These are phyloP conservation scores for Coleophora flavipennella DNA, from an alignment of 2,888 invertebrate species.

Conservation along the genomic window DNA sequence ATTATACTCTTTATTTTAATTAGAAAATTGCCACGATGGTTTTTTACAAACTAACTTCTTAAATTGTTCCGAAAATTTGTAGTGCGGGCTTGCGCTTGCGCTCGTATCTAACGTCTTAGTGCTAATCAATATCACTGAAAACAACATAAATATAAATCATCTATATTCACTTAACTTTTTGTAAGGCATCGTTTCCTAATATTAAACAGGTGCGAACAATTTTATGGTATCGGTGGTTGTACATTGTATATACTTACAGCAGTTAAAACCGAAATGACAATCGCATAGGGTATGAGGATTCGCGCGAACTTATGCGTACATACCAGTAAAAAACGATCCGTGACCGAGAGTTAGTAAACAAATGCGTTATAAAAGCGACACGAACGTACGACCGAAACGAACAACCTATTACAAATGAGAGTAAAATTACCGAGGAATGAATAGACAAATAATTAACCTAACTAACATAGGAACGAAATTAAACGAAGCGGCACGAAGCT, in stretches of 20 bases:
- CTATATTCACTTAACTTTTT: conserved; percentile 67
- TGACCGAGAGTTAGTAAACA: conserved; percentile 16
- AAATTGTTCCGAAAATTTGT: conserved; percentile 66
- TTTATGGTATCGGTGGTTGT: conserved; percentile 63
- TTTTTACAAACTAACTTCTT: conserved; percentile 70
- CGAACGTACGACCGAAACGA: conserved; percentile 33
- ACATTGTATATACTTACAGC: conserved; percentile 49
- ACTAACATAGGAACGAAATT: conserved; percentile 63
- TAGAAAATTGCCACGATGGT: conserved; percentile 67
- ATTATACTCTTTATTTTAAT: conserved; percentile 70
- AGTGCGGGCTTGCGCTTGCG: conserved; percentile 49
- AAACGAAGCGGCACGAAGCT: conserved; percentile 34
- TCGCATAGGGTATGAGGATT: not conserved
- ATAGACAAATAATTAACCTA: conserved; percentile 59
- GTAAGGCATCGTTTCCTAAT: conserved; percentile 67
- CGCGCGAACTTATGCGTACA: too few species aligned
- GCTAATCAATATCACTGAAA: conserved; percentile 64
- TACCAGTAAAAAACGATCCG: too few species aligned
- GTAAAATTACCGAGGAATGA: conserved; percentile 48
- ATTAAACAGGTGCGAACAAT: conserved; percentile 62
- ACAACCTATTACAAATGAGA: conserved; percentile 22
- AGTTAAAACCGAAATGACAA: conserved; percentile 39
- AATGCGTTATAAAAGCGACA: conserved; percentile 20
- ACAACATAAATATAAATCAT: conserved; percentile 66
- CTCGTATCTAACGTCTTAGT: conserved; percentile 51